Percentiles rank a stretch among this genome's conserved stretches.
Evolutionary conservation across 2,797 vertebrate species (phyloP).

Genomic region (Chrysolophus pictus): DNA sequence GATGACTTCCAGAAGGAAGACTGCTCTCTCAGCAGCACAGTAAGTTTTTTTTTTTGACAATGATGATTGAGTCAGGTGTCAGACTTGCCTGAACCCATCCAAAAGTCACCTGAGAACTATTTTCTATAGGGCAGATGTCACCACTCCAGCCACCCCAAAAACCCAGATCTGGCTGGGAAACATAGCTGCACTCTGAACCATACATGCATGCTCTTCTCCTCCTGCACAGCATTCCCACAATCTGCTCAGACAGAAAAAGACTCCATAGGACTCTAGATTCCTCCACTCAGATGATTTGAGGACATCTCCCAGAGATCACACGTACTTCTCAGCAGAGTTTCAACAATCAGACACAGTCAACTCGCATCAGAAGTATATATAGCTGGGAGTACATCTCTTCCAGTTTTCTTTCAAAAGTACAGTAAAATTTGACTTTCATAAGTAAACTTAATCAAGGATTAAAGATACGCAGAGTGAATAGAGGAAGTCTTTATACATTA

Average conservation of each 20-base stretch:
- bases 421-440: not conserved
- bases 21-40: not conserved
- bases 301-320: not conserved
- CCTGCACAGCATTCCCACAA: not conserved
- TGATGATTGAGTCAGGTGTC: not conserved
- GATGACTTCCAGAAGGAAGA: not conserved
- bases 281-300: not conserved
- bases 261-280: not conserved
- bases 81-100: not conserved
- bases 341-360: not conserved
- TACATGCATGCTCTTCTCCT: rapidly evolving
- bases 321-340: not conserved
- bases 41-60: not conserved
- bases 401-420: not conserved
- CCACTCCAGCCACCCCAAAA: not conserved
- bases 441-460: not conserved
- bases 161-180: not conserved
- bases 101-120: not conserved
- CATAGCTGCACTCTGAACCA: not conserved
- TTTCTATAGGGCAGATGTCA: not conserved
- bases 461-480: not conserved
- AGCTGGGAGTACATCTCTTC: not conserved
- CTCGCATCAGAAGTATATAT: not conserved
- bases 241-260: not conserved
- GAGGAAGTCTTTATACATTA: not conserved